Base-by-base conservation (phyloP, 2,797 vertebrate genomes). In the Aythya fuligula region DNA sequence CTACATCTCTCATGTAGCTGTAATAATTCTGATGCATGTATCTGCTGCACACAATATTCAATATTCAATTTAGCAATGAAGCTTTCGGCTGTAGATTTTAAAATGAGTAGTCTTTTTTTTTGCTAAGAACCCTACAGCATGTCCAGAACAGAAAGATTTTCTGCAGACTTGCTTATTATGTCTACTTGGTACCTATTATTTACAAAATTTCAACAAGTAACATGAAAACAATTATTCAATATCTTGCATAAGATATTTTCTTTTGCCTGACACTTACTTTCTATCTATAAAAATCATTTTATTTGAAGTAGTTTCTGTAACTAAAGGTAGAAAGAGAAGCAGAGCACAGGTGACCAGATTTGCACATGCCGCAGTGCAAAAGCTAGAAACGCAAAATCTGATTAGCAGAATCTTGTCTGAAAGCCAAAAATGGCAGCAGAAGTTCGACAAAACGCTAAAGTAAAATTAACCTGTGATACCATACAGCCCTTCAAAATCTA, bases 331-430 rank as follows among this genome's bases (percentile, higher is more conserved):
- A 83, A 82, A 75, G 16, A 87, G 21, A 87, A 18, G 47, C 71
- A 90, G 49, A 91, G 54, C n/a, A 85, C 28, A 67, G 85, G 90
- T 94, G 74, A 43, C 56, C 87, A 85, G 60, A 85, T 89, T 57
- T 73, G 74, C 70, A 70, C 64, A 66, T 18, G 47, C 11, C 6
- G 3, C 49, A 89, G 90, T 0, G 4, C 17, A 71, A 18, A 67
- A 94, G 90, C 43, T 53, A 69, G 74, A 85, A 87, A 85, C 60
- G 62, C n/a, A 80, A 61, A 85, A 89, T 90, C 64, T 88, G 93
- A 95, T 93, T 93, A 96, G 89, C 91, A 95, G 80, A 92, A 96
- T 88, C 87, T 95, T 96, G 85, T 91, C 94, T 93, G 67, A 90
- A 87, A 96, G 91, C 93, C 91, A 96, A 89, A 93, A 93, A 57